Evolutionary conservation across 2,113 vertebrate species (phyloP), one percentile per base, ranked within the genome.

Genomic region (Mormyrus lacerda): DNA sequence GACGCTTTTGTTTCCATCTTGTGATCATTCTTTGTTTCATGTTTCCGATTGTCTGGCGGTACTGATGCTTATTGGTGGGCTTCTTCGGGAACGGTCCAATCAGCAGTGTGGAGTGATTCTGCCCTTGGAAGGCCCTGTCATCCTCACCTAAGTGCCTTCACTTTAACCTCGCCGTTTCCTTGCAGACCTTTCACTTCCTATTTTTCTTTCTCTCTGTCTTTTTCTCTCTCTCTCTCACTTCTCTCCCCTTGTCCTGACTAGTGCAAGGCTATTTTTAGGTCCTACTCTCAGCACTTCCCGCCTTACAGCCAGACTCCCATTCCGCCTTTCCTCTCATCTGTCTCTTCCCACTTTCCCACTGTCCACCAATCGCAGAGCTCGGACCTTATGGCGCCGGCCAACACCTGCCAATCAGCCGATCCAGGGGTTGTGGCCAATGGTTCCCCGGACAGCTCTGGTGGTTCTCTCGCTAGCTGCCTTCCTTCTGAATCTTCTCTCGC

Each of bases 401-500:
- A 94, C 91, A 96, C 96, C 95, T 93, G 94, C 89, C 96, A 92
- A 92, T 94, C 95, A 92, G 95, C 95, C 95, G 95, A 96, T 96
- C 93, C 96, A 91, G 93, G 92, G 94, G 96, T 96, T 92, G 95
- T 96, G 96, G 95, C 97, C 95, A 95, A 96, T 93, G 95, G 96
- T 92, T 95, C 97, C 94, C 95, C 97, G 95, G 97, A 96, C 95
- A 95, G 94, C 96, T 97, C 96, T 94, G 92, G 94, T 5, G 97
- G 96, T 94, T 97, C 92, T 95, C 95, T 95, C 95, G 93, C 97
- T 95, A 96, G 96, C 96, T 96, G 97, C 97, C 97, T 97, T 96
- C 96, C 97, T 95, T 96, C 97, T 91, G 97, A 97, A 95, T 94
- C 96, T 94, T 97, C 97, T 97, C 94, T 98, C 95, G 95, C 97